Evolutionary conservation across 2,888 invertebrate species (phyloP).

Genomic region (Agonopterix heracliana): DNA sequence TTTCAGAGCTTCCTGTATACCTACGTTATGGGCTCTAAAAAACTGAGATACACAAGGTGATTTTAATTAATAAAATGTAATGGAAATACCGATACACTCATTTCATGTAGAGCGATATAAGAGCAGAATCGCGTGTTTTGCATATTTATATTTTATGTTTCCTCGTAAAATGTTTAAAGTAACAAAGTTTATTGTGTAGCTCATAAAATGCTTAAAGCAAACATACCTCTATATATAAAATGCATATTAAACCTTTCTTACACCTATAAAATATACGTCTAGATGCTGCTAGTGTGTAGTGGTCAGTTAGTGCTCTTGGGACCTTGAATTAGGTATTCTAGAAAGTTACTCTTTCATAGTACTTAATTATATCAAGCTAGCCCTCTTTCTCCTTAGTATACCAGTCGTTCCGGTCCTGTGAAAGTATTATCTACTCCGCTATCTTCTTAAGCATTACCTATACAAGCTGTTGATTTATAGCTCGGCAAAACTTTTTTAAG

Average conservation of each 20-base stretch:
- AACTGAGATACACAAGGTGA: background rate
- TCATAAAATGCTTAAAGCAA: conserved; percentile 36
- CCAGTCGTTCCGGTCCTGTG: too few species aligned
- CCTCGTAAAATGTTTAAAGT: conserved; percentile 57
- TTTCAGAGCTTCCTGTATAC: background rate
- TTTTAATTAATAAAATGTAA: background rate
- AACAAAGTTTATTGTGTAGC: conserved; percentile 49
- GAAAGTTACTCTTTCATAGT: too few species aligned
- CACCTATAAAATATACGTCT: too few species aligned
- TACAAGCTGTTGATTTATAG: too few species aligned
- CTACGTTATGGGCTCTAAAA: background rate
- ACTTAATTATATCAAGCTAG: too few species aligned
- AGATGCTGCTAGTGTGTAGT: too few species aligned
- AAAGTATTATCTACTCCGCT: too few species aligned
- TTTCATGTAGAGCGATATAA: conserved; percentile 7
- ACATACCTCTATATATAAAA: background rate
- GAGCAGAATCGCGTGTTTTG: conserved; percentile 36
- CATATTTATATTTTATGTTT: conserved; percentile 53
- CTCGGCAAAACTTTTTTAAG: too few species aligned
- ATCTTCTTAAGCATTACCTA: too few species aligned
- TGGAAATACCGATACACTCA: background rate
- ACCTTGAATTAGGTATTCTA: too few species aligned
- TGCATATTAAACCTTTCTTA: background rate
- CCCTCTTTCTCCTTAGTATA: too few species aligned
- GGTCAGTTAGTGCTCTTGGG: too few species aligned